Evolutionary conservation across 1,140 invertebrate genomes (phyloP).

Genomic region (Scaptomyza montana): DNA sequence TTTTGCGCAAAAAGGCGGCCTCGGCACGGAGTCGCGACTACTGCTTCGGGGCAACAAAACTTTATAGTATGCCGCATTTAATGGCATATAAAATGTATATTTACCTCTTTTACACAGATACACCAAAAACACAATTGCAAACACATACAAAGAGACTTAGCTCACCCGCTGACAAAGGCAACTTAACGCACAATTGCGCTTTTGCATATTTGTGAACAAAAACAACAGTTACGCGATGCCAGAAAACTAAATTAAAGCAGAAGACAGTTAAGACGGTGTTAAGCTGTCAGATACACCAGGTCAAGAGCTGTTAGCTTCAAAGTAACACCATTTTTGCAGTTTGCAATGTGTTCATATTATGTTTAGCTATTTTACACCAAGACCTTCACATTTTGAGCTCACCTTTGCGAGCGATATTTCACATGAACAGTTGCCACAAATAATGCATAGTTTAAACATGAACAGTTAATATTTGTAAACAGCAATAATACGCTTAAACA

Average conservation of each 20-base stretch:
- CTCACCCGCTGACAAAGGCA: slow-evolving; percentile 52
- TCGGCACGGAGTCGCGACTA: slow-evolving; percentile 22
- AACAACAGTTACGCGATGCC: slow-evolving; percentile 16
- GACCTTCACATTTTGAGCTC: too few relatives aligned
- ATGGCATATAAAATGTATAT: slow-evolving; percentile 62
- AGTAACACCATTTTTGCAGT: slow-evolving; percentile 77
- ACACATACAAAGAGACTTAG: slow-evolving; percentile 1
- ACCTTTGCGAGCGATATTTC: too few relatives aligned
- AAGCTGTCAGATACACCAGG: slow-evolving; percentile 40
- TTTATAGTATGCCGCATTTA: slow-evolving; percentile 12
- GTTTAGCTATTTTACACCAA: slow-evolving; percentile 9
- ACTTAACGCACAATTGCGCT: slow-evolving; percentile 80
- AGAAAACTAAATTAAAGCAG: slow-evolving; percentile 24
- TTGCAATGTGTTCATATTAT: slow-evolving; percentile 39
- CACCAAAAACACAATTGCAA: neutral
- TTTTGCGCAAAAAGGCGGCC: slow-evolving; percentile 52
- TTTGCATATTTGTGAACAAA: slow-evolving; percentile 73
- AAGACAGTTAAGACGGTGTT: neutral
- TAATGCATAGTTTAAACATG: too few relatives aligned
- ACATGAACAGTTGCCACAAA: too few relatives aligned
- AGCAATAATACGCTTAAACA: too few relatives aligned
- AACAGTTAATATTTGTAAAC: too few relatives aligned
- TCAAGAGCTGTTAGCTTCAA: slow-evolving; percentile 77
- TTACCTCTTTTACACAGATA: slow-evolving; percentile 50
- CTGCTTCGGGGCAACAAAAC: slow-evolving; percentile 19